These are phyloP conservation scores for Cladorhizidae sp. DNA, from an alignment of 37 sponge, comb jelly and placozoan genomes.

Conservation along the genomic window DNA sequence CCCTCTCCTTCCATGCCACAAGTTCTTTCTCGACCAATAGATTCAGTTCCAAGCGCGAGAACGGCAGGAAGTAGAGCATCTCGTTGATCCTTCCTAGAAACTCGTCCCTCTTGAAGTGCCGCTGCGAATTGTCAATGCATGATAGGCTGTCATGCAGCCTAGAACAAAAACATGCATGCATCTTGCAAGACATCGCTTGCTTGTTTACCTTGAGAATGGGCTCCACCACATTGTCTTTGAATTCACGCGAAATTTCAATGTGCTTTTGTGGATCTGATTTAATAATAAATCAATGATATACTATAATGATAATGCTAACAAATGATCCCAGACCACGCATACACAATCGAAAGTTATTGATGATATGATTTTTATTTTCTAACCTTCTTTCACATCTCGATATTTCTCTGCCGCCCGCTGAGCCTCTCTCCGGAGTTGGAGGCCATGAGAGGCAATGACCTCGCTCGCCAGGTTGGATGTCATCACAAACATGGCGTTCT, in stretches of 20 bases:
- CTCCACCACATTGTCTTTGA: slow-evolving; percentile 86
- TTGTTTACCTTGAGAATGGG: slow-evolving; percentile 84
- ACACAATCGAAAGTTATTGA: neutral
- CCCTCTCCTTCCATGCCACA: slow-evolving; percentile 72
- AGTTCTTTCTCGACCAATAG: slow-evolving; percentile 82
- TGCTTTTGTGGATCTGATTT: slow-evolving; percentile 23
- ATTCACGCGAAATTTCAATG: slow-evolving; percentile 80
- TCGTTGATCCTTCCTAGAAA: slow-evolving; percentile 98
- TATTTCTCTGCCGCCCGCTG: slow-evolving; percentile 34
- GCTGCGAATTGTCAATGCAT: slow-evolving; percentile 77
- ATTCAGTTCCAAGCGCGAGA: slow-evolving; percentile 82
- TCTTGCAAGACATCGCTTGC: no score
- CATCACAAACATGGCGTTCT: slow-evolving; percentile 96
- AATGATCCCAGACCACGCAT: neutral
- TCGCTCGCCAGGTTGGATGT: slow-evolving; percentile 94
- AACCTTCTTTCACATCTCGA: neutral
- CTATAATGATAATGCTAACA: neutral
- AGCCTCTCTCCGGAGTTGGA: slow-evolving; percentile 78
- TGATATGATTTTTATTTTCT: neutral
- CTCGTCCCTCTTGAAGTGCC: slow-evolving; percentile 88
- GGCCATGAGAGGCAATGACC: slow-evolving; percentile 84
- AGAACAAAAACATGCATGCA: no score
- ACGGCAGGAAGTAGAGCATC: slow-evolving; percentile 95
- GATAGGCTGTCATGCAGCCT: neutral
- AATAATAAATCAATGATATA: neutral